phyloP scores from a whole-genome alignment of 2,113 vertebrate species.

The Poecilia latipinna region DNA sequence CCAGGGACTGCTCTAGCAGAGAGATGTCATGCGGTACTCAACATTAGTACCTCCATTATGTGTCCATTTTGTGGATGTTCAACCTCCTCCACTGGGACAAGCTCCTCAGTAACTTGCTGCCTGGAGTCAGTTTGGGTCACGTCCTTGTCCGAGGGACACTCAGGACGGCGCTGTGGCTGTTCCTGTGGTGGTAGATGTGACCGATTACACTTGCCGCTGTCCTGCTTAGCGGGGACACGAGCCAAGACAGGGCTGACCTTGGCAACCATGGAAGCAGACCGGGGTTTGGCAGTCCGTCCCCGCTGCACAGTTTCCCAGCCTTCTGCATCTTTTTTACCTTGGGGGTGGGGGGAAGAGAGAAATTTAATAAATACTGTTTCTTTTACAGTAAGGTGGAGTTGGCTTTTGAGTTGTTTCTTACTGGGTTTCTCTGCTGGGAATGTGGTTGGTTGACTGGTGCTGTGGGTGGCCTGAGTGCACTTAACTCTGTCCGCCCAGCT shows the following conservation, averaged over 20 bases:
- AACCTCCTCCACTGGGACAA: conserved; percentile 42
- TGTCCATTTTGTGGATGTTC: conserved; percentile 58
- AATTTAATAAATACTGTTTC: neutral
- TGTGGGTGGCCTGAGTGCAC: conserved; percentile 82
- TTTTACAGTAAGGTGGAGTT: neutral
- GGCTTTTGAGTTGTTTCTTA: conserved; percentile 39
- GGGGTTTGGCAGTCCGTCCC: conserved; percentile 90
- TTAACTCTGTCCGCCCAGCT: conserved; percentile 98
- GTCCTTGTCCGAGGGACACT: conserved; percentile 52
- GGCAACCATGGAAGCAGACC: conserved; percentile 83
- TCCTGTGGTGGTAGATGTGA: conserved; percentile 57
- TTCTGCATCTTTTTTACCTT: conserved; percentile 91
- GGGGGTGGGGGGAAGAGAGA: neutral
- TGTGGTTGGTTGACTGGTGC: conserved; percentile 56
- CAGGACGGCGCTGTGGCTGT: conserved; percentile 71
- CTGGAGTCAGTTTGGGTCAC: conserved; percentile 32
- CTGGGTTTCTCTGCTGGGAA: conserved; percentile 79
- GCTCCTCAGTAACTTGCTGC: conserved; percentile 45
- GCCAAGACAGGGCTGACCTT: conserved; percentile 81
- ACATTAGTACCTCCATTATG: conserved; percentile 76
- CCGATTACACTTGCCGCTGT: conserved; percentile 83
- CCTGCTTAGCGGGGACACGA: conserved; percentile 77
- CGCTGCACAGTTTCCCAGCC: conserved; percentile 98
- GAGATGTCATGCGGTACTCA: conserved; percentile 55
- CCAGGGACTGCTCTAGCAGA: conserved; percentile 34